phyloP scores from a whole-genome alignment of 2,113 vertebrate genomes.

The Sceloporus undulatus region DNA sequence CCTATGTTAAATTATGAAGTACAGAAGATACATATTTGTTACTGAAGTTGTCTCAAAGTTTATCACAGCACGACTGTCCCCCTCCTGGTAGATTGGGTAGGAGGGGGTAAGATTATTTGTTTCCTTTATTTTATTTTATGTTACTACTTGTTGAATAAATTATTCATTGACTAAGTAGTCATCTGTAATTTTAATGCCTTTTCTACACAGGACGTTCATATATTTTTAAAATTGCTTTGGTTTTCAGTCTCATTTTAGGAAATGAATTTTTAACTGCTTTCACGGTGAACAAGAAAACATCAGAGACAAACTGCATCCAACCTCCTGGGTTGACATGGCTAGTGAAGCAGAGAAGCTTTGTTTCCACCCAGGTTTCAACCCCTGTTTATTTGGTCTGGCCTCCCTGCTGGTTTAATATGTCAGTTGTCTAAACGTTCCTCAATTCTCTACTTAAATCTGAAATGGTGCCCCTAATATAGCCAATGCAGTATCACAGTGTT shows the following conservation, averaged over 20 bases:
- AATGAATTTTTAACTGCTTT: constrained; percentile 13
- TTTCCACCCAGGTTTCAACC: background rate
- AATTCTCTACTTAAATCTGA: background rate
- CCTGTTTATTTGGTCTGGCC: background rate
- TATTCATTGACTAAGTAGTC: constrained; percentile 19
- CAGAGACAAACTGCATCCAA: background rate
- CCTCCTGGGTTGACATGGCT: background rate
- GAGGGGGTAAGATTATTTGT: background rate
- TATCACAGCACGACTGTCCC: background rate
- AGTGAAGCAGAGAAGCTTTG: background rate
- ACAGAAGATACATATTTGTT: background rate
- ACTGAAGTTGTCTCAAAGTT: constrained; percentile 5
- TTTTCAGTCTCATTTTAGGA: background rate
- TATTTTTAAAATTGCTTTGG: constrained; percentile 7
- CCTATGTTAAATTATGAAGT: background rate
- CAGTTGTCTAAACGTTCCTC: background rate
- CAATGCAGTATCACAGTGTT: too few relatives aligned
- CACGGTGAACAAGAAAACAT: background rate
- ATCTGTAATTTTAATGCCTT: background rate
- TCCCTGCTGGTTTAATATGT: background rate
- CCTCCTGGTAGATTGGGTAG: background rate
- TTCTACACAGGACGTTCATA: constrained; percentile 16
- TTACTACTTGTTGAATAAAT: constrained; percentile 31
- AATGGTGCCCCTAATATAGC: background rate
- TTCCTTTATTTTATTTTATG: too few relatives aligned